A percentile compares a stretch with the other conserved stretches of the same genome.
Evolutionary conservation across 1,140 invertebrate genomes (phyloP).

Genomic region (Drosophila watanabei): DNA sequence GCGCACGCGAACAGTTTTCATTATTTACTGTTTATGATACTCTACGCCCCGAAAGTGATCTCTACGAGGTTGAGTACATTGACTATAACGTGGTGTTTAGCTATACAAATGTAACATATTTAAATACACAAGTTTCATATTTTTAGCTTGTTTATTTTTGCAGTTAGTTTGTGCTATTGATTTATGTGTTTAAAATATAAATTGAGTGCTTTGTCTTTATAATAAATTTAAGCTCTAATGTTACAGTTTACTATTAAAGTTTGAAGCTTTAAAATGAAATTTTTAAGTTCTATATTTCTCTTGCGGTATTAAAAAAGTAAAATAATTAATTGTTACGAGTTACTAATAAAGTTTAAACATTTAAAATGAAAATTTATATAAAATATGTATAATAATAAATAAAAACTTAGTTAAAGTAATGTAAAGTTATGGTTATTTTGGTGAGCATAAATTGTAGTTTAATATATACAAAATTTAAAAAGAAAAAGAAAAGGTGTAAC

Average conservation of each 20-base stretch:
- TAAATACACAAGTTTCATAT: background rate
- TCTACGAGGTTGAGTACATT: background rate
- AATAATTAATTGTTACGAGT: too few species aligned
- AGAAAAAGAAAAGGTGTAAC: too few species aligned
- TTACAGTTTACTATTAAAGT: background rate
- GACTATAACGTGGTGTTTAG: background rate
- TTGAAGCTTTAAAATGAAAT: background rate
- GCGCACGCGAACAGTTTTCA: conserved; percentile 77
- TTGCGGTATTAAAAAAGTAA: background rate
- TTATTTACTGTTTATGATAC: conserved; percentile 61
- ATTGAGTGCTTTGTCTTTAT: background rate
- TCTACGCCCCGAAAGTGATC: conserved; percentile 23
- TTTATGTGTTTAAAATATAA: background rate
- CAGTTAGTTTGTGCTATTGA: too few species aligned
- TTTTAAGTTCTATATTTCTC: background rate
- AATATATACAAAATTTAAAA: too few species aligned
- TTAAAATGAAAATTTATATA: too few species aligned
- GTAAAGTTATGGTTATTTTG: too few species aligned
- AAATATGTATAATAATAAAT: too few species aligned
- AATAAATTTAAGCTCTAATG: background rate
- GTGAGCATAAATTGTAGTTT: too few species aligned
- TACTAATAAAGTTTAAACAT: too few species aligned
- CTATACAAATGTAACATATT: background rate
- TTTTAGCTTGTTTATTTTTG: background rate
- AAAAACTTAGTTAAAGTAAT: too few species aligned